Percentiles rank a stretch among this genome's conserved stretches.
Evolutionary conservation across 2,797 vertebrate genomes (phyloP).

Genomic region (Cirrhinus molitorella): DNA sequence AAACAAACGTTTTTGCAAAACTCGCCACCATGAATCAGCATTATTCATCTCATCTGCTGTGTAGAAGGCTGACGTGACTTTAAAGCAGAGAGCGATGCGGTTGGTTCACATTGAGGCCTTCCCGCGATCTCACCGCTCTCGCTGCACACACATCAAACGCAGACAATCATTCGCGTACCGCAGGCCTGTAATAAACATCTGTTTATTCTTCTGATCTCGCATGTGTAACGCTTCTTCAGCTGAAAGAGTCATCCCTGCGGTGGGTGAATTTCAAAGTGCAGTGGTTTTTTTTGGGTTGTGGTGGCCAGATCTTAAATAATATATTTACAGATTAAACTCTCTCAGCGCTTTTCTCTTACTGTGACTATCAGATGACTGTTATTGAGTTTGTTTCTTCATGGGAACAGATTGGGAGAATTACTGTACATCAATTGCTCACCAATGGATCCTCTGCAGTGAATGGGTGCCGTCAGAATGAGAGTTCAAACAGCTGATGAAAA

Average conservation of each 20-base stretch:
- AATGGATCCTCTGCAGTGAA: neutral
- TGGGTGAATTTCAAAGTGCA: conserved; percentile 8
- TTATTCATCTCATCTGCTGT: conserved; percentile 67
- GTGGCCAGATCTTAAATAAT: neutral
- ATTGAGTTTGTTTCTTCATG: neutral
- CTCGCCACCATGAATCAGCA: conserved; percentile 74
- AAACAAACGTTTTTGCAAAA: conserved; percentile 79
- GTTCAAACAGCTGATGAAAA: neutral
- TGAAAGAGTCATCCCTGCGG: conserved; percentile 36
- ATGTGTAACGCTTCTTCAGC: conserved; percentile 32
- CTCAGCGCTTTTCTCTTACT: neutral
- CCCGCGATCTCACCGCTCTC: conserved; percentile 47
- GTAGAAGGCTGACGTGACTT: conserved; percentile 61
- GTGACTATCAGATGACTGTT: neutral
- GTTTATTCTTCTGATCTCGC: conserved; percentile 51
- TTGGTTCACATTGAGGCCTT: conserved; percentile 72
- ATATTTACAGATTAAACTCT: neutral
- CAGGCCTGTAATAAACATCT: conserved; percentile 55
- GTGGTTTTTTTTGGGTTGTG: neutral
- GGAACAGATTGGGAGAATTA: neutral
- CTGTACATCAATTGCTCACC: too few relatives aligned
- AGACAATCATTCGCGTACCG: conserved; percentile 29
- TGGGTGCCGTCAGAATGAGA: neutral
- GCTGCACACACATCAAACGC: conserved; percentile 59
- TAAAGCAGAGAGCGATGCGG: conserved; percentile 64